These are phyloP conservation scores for Drosophila parabipectinata DNA, from an alignment of 1,140 invertebrate species.

Conservation along the genomic window DNA sequence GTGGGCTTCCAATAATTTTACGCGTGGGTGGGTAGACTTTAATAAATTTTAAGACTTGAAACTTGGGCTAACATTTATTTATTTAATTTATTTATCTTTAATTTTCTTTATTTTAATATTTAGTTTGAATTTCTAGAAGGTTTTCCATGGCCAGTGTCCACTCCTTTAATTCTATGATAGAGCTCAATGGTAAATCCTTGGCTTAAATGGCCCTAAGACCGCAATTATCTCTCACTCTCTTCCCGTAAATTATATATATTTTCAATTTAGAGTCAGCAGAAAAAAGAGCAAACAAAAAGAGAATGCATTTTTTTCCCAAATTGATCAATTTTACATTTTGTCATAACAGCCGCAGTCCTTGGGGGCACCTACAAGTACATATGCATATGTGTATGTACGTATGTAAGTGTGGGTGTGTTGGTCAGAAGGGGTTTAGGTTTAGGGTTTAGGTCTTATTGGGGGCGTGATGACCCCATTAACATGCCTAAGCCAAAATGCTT, in stretches of 20 bases:
- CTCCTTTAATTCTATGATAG: no score
- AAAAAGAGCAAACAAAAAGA: neutral
- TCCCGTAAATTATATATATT: conserved; percentile 28
- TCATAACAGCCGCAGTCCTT: conserved; percentile 51
- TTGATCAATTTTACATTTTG: conserved; percentile 73
- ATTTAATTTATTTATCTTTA: no score
- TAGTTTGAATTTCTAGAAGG: no score
- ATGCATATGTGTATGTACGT: neutral
- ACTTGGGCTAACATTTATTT: no score
- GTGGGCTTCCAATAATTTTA: neutral
- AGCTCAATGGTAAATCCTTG: neutral
- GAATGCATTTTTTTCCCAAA: conserved; percentile 42
- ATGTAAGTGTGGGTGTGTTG: neutral
- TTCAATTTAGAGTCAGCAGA: conserved; percentile 7
- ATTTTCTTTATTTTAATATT: no score
- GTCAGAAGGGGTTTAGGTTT: neutral
- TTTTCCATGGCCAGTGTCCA: no score
- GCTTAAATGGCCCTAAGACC: neutral
- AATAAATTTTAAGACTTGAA: neutral
- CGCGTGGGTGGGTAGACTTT: neutral
- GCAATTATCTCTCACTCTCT: neutral
- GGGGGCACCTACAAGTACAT: neutral
- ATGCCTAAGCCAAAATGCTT: conserved; percentile 44
- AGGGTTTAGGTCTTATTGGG: neutral
- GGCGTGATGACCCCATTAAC: conserved; percentile 54